Evolutionary conservation across 1,140 invertebrate genomes (phyloP).

Genomic region (Formica selysi): DNA sequence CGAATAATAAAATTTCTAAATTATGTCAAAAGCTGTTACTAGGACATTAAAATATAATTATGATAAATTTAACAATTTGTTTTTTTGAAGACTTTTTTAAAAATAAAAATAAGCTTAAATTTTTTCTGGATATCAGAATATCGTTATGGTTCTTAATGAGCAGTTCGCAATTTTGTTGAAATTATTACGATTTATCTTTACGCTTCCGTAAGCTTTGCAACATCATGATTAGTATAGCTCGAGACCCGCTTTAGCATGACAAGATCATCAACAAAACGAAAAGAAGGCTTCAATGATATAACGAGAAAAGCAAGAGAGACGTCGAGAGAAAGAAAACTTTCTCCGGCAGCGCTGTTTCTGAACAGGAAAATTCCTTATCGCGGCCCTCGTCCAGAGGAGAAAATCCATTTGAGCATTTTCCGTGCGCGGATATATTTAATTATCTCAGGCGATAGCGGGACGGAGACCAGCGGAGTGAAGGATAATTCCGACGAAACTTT

Average conservation of each 20-base stretch:
- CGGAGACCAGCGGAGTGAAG: conserved; percentile 56
- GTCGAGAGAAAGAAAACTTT: conserved; percentile 21
- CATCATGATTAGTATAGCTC: not conserved
- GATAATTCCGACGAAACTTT: conserved; percentile 79
- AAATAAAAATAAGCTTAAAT: not conserved
- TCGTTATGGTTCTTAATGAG: not conserved
- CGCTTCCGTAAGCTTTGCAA: not conserved
- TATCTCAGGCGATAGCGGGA: conserved; percentile 73
- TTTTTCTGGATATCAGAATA: not conserved
- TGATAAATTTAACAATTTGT: not conserved
- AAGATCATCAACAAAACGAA: conserved; percentile 29
- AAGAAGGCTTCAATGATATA: conserved; percentile 24
- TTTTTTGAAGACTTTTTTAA: not conserved
- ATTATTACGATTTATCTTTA: not conserved
- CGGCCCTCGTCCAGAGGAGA: conserved; percentile 60
- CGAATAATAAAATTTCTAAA: too few species aligned
- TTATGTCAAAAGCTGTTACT: not conserved
- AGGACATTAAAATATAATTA: not conserved
- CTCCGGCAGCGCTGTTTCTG: conserved; percentile 28
- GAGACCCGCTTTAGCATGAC: conserved; percentile 18
- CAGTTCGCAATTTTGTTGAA: not conserved
- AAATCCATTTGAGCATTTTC: conserved; percentile 81
- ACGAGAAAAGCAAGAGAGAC: not conserved
- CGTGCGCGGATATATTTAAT: conserved; percentile 82
- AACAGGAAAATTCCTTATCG: conserved; percentile 77